Evolutionary conservation across 2,888 invertebrate genomes (phyloP), one percentile per base, ranked within the genome.

Genomic region (Acleris cristana): DNA sequence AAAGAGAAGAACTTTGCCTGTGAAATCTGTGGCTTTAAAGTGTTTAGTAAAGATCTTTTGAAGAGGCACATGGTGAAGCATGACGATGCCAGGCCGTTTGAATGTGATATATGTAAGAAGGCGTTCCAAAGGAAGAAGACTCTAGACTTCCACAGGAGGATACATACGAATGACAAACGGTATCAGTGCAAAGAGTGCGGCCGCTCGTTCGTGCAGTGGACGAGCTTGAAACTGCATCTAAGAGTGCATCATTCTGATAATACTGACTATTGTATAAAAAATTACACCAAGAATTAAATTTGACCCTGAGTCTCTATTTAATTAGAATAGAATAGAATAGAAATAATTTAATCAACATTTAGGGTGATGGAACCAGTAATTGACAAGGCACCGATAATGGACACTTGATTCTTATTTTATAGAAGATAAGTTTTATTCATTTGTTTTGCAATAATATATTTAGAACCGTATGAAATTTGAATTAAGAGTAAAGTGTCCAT

Each of bases 81-180:
- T 67, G 92, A 92, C 2, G 93, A 94, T 2, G 83, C 93, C 0
- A 86, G 94, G 61, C 94, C 94, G 3, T 94, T 89, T 56, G 87
- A 92, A 49, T 95, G 95, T 71, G 89, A 92, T 6, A 84, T 90
- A 68, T 95, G 95, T 69, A 93, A 93, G 45, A 95, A 94, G 73
- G 80, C 90, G 1, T 95, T 95, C 73, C 94, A 94, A 53, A 93
- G 94, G 70, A 92, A 93, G 72, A 93, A 92, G 64, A 93, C 94
- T 0, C 73, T 94, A 48, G 93, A 93, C 1, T 88, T 93, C 2
- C 94, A 94, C 74, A 85, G 87, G 48, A 80, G 94, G 49, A 94
- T 93, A 69, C 94, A 94, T 65, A 94, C 94, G 0, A 94, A 94
- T 8, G 93, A 94, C 70, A 86, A 87, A 64, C 85, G 94, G 19